Percentiles rank a stretch among this genome's conserved stretches.
These are phyloP conservation scores for Rambutsinella grinnellia DNA, from an alignment of 2,888 invertebrate genomes.

Conservation along the genomic window DNA sequence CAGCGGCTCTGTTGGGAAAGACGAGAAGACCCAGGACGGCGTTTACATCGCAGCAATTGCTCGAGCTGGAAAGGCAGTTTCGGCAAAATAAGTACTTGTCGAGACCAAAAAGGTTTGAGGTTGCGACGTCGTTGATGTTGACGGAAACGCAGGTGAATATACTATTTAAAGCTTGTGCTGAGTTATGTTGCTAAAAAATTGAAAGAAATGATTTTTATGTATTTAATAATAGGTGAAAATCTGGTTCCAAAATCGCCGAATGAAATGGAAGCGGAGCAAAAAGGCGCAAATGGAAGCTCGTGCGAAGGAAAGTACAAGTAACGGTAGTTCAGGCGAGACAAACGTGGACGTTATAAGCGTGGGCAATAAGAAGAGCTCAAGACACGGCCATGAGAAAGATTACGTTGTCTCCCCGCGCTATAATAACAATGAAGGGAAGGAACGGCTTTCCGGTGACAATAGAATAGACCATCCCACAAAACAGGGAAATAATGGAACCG, in stretches of 20 bases:
- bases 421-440: slow-evolving; percentile 37
- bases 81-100: slow-evolving; percentile 99
- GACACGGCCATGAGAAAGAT: slow-evolving; percentile 37
- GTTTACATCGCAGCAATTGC: slow-evolving; percentile 96
- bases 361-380: slow-evolving; percentile 18
- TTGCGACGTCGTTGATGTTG: slow-evolving; percentile 96
- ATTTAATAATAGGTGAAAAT: slow-evolving; percentile 97
- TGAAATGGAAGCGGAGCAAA: slow-evolving; percentile 99
- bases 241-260: slow-evolving; percentile 98
- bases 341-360: slow-evolving; percentile 11
- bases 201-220: neutral
- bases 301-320: slow-evolving; percentile 67
- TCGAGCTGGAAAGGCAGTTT: slow-evolving; percentile 98
- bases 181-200: neutral
- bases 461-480: slow-evolving; percentile 21
- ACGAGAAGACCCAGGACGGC: slow-evolving; percentile 96
- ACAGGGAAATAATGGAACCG: slow-evolving; percentile 35
- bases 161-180: neutral
- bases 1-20: slow-evolving; percentile 85
- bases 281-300: slow-evolving; percentile 90
- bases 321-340: slow-evolving; percentile 28
- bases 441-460: slow-evolving; percentile 8
- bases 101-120: slow-evolving; percentile 97
- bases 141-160: slow-evolving; percentile 93
- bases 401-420: slow-evolving; percentile 29